Percentiles rank a stretch among this genome's conserved stretches.
These are phyloP conservation scores for Tetramorium alpestre DNA, from an alignment of 1,140 invertebrate species.

Conservation along the genomic window DNA sequence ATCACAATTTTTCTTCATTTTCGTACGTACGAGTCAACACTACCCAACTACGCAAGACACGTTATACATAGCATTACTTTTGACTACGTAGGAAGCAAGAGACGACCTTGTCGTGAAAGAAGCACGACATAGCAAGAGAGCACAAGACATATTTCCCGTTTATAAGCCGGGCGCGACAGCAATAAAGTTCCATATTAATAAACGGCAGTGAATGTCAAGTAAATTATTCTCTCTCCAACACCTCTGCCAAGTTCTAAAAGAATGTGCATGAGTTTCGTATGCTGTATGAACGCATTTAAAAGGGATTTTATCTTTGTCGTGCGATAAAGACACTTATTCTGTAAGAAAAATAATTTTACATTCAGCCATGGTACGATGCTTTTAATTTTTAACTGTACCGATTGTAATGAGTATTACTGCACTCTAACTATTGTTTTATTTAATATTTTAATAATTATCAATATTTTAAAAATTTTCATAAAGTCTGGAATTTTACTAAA, in stretches of 20 bases:
- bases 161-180: background rate
- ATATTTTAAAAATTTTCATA: background rate
- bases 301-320: constrained; percentile 2
- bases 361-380: background rate
- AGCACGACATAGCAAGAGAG: background rate
- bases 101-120: constrained; percentile 8
- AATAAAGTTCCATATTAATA: constrained; percentile 35
- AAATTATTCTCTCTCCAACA: constrained; percentile 29
- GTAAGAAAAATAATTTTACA: background rate
- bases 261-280: constrained; percentile 10
- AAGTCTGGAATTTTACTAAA: background rate
- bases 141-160: background rate
- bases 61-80: background rate
- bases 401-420: background rate
- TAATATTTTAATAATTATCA: too few relatives aligned
- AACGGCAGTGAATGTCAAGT: background rate
- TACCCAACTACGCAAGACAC: background rate
- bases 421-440: background rate
- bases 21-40: background rate
- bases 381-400: background rate
- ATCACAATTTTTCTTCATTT: background rate
- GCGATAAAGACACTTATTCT: background rate
- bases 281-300: background rate
- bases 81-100: background rate
- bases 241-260: background rate